These are phyloP conservation scores for Miniopterus natalensis DNA, from an alignment of 2,113 vertebrate species.

Conservation along the genomic window DNA sequence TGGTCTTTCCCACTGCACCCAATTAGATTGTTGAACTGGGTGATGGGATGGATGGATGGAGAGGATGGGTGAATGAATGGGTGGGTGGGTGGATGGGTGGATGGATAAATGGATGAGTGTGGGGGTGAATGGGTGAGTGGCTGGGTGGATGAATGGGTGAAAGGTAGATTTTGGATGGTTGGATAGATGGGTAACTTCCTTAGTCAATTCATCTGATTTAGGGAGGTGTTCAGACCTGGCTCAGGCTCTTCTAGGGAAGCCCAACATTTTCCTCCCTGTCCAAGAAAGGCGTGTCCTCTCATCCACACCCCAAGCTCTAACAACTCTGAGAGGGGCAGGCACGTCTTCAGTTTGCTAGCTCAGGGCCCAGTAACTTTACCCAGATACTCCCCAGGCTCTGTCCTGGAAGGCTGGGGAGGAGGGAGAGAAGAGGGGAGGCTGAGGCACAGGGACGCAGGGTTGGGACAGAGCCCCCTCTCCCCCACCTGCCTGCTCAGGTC, in stretches of 20 bases:
- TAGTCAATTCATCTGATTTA: not conserved
- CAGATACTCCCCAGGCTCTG: not conserved
- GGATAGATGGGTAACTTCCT: not conserved
- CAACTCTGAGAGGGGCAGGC: not conserved
- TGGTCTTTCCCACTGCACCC: not conserved
- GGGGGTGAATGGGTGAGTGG: too few species aligned
- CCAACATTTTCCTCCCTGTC: not conserved
- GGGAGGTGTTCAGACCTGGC: not conserved
- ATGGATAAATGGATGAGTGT: not conserved
- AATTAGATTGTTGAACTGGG: not conserved
- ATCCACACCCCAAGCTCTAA: not conserved
- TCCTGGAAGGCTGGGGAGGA: not conserved
- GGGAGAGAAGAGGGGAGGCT: not conserved
- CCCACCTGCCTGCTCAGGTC: not conserved
- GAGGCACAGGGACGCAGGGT: rapidly evolving
- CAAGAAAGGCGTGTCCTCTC: not conserved
- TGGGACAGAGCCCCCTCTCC: rapidly evolving
- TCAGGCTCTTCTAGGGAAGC: not conserved
- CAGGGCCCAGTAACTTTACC: not conserved
- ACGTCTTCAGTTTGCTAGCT: not conserved
- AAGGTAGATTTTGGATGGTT: not conserved
- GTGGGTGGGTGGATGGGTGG: not conserved
- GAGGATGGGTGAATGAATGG: not conserved
- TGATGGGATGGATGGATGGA: not conserved
- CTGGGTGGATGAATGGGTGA: not conserved